A percentile compares a stretch with the other conserved stretches of the same genome.
Evolutionary conservation across 2,113 vertebrate genomes (phyloP).

Genomic region (Sinocyclocheilus anshuiensis): DNA sequence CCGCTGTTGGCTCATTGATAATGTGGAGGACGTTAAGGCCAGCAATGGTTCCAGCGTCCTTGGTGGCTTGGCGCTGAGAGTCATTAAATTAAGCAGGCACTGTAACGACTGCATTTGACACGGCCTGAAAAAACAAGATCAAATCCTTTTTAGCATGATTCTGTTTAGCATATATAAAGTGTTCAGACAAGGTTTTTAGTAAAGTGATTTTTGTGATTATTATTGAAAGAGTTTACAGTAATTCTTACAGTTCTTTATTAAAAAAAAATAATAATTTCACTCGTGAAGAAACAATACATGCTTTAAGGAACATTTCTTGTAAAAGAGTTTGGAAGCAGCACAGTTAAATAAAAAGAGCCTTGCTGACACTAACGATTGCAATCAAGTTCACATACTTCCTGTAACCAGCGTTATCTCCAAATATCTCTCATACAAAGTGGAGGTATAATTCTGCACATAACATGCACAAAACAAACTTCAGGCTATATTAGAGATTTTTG

Average conservation of each 20-base stretch:
- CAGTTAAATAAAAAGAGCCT: background rate
- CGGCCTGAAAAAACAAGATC: conserved; percentile 63
- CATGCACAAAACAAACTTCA: conserved; percentile 6
- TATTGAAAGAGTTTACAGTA: background rate
- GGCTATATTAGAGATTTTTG: background rate
- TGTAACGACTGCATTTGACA: conserved; percentile 86
- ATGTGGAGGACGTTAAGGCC: conserved; percentile 89
- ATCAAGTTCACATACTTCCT: background rate
- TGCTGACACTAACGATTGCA: background rate
- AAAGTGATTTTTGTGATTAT: background rate
- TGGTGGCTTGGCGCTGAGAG: conserved; percentile 92
- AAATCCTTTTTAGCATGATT: background rate
- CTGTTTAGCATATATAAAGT: background rate
- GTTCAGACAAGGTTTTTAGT: background rate
- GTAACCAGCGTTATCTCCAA: background rate
- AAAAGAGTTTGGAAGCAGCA: background rate
- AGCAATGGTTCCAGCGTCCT: conserved; percentile 86
- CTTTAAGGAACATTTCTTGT: background rate
- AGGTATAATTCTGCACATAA: background rate
- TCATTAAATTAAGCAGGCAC: conserved; percentile 93
- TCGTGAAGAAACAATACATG: background rate
- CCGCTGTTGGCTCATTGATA: conserved; percentile 91
- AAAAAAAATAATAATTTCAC: background rate
- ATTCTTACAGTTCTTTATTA: conserved; percentile 1
- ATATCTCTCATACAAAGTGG: background rate